phyloP scores from a whole-genome alignment of 2,113 vertebrate species.

The Rhinolophus ferrumequinum region DNA sequence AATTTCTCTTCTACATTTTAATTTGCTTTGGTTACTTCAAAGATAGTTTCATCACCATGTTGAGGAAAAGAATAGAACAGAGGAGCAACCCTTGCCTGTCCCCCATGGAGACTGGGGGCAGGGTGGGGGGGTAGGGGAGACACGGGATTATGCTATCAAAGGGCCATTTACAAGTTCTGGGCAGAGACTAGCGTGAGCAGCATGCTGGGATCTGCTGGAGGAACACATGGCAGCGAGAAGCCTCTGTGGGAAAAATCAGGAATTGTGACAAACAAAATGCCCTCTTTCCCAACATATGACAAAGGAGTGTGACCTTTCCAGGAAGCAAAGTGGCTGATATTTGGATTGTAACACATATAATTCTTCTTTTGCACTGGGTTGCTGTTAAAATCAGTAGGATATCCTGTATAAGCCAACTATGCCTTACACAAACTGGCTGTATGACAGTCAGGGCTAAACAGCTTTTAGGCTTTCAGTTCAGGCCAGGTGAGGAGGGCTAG shows the following conservation, averaged over 20 bases:
- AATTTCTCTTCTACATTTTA: not conserved
- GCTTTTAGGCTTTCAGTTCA: not conserved
- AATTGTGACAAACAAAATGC: not conserved
- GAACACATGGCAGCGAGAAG: not conserved
- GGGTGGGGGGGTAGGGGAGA: not conserved
- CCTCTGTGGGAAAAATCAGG: not conserved
- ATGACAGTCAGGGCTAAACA: not conserved
- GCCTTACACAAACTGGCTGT: not conserved
- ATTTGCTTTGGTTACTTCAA: not conserved
- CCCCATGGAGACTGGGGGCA: not conserved
- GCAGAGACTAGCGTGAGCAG: not conserved
- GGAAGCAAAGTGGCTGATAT: not conserved
- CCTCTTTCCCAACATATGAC: not conserved
- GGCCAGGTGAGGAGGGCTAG: not conserved
- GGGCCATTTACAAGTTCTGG: not conserved
- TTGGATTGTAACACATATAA: not conserved
- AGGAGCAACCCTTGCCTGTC: not conserved
- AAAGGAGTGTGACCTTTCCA: not conserved
- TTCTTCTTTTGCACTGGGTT: not conserved
- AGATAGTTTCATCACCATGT: not conserved
- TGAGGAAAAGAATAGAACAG: not conserved
- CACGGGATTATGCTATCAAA: not conserved
- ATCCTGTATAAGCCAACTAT: not conserved
- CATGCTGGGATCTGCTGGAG: accelerated
- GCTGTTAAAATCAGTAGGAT: not conserved